phyloP scores from a whole-genome alignment of 2,888 invertebrate genomes.

The Merodon equestris region DNA sequence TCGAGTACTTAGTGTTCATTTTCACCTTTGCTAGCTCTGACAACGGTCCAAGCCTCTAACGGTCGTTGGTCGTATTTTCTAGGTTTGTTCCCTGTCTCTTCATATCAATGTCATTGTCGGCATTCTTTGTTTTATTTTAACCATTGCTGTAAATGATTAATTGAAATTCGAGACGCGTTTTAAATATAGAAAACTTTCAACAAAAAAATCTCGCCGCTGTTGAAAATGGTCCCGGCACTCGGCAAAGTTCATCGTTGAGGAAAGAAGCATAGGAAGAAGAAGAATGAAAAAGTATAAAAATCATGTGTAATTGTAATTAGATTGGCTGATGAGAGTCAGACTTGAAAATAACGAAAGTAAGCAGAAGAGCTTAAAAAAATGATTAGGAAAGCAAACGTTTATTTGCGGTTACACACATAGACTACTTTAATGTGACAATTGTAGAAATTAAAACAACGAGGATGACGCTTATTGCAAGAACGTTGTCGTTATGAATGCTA shows the following conservation, averaged over 20 bases:
- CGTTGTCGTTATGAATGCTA: no score
- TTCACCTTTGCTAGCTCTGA: background rate
- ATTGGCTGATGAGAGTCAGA: slow-evolving; percentile 14
- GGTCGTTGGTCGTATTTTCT: no score
- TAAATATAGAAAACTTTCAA: slow-evolving; percentile 50
- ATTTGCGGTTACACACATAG: no score
- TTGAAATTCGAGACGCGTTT: slow-evolving; percentile 51
- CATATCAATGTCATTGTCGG: slow-evolving; percentile 27
- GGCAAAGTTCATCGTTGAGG: background rate
- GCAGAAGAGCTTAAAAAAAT: no score
- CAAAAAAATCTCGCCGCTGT: slow-evolving; percentile 34
- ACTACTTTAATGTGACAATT: no score
- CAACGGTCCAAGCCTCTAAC: background rate
- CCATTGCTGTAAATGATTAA: slow-evolving; percentile 32
- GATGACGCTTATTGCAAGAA: no score
- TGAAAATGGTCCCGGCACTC: slow-evolving; percentile 20
- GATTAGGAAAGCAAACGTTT: no score
- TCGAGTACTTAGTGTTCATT: slow-evolving; percentile 12
- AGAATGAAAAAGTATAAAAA: slow-evolving; percentile 18
- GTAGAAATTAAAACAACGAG: slow-evolving; percentile 35
- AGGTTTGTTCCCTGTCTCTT: slow-evolving; percentile 22
- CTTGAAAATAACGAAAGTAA: no score
- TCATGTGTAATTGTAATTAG: slow-evolving; percentile 48
- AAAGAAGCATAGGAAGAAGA: background rate
- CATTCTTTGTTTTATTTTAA: slow-evolving; percentile 24